Evolutionary conservation across 2,113 vertebrate species (phyloP).

Genomic region (Odontophorus gujanensis): DNA sequence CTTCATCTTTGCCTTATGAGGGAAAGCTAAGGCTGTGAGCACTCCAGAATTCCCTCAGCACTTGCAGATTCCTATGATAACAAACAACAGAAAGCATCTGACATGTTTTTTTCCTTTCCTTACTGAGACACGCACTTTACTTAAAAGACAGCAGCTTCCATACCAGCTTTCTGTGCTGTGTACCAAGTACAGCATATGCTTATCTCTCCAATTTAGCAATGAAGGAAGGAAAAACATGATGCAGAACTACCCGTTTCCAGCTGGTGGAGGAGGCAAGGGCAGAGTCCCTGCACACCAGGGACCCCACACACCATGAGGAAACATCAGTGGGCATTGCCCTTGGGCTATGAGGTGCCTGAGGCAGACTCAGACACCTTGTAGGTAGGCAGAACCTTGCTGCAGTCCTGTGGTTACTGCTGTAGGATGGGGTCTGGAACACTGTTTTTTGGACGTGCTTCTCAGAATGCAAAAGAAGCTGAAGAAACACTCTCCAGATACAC

Average conservation of each 20-base stretch:
- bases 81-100: slow-evolving; percentile 53
- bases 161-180: neutral
- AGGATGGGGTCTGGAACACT: neutral
- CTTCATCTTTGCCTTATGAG: slow-evolving; percentile 75
- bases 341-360: neutral
- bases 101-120: slow-evolving; percentile 53
- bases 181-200: neutral
- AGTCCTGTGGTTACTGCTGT: neutral
- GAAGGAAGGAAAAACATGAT: neutral
- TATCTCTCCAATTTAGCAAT: neutral
- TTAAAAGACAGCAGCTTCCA: neutral
- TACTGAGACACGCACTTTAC: slow-evolving; percentile 47
- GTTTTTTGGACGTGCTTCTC: neutral
- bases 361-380: neutral
- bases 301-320: neutral
- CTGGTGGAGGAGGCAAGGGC: neutral
- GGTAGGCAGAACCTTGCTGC: neutral
- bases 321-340: neutral
- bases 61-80: slow-evolving; percentile 69
- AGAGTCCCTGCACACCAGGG: neutral
- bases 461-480: neutral
- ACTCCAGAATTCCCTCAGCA: slow-evolving; percentile 54
- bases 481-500: neutral
- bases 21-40: slow-evolving; percentile 58
- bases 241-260: neutral